These are phyloP conservation scores for Latheticus oryzae DNA, from an alignment of 2,888 invertebrate genomes.

Conservation along the genomic window DNA sequence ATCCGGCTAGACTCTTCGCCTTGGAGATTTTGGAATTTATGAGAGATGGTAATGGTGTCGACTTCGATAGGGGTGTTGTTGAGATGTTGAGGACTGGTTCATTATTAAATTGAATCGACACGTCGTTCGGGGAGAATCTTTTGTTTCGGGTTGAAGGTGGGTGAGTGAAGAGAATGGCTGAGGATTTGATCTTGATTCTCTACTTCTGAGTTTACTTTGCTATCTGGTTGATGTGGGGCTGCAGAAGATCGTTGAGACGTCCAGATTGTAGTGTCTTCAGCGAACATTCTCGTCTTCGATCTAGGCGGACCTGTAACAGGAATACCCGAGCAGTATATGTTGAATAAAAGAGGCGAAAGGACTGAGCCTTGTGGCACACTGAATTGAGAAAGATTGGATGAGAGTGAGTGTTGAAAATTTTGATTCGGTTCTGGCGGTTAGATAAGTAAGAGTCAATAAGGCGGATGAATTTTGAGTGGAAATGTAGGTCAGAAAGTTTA, in stretches of 20 bases:
- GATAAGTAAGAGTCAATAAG: slow-evolving; percentile 23
- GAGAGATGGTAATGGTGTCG: no score
- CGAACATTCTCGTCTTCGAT: slow-evolving; percentile 17
- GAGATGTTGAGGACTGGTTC: no score
- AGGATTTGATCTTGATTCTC: no score
- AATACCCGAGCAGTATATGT: slow-evolving; percentile 17
- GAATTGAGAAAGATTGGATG: no score
- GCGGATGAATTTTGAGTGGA: not conserved
- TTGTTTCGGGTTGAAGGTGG: no score
- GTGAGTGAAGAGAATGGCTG: no score
- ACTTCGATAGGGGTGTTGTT: no score
- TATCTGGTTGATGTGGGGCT: not conserved
- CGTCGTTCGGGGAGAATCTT: no score
- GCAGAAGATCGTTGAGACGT: not conserved
- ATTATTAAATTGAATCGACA: no score
- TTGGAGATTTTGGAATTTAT: no score
- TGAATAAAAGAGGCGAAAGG: slow-evolving; percentile 20
- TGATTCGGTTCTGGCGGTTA: slow-evolving; percentile 8
- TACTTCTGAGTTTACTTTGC: no score
- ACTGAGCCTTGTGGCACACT: slow-evolving; percentile 31
- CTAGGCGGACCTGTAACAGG: slow-evolving; percentile 1
- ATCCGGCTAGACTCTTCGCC: no score
- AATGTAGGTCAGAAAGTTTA: slow-evolving; percentile 38
- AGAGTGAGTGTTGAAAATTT: slow-evolving; percentile 5
- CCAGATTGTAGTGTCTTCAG: slow-evolving; percentile 32